Percentiles rank a stretch among this genome's conserved stretches.
These are phyloP conservation scores for Enteromius viviparus DNA, from an alignment of 2,797 vertebrate genomes.

Conservation along the genomic window DNA sequence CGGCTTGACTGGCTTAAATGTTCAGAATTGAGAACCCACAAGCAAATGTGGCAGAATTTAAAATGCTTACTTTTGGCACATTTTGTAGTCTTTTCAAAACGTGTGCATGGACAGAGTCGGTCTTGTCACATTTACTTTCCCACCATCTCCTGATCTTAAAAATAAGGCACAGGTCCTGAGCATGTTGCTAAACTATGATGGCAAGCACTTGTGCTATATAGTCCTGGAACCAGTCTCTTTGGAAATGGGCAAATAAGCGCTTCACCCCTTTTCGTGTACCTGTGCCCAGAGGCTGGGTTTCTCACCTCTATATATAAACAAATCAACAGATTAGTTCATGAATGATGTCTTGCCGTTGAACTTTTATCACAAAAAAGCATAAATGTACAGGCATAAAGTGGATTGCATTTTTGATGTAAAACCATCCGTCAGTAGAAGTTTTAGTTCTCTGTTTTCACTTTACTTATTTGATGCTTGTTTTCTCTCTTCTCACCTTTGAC, in stretches of 20 bases:
- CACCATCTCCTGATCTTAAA: background rate
- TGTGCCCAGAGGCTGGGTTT: conserved; percentile 4
- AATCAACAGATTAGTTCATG: conserved; percentile 3
- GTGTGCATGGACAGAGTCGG: background rate
- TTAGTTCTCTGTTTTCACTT: background rate
- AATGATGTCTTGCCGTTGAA: conserved; percentile 3
- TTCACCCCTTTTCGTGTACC: background rate
- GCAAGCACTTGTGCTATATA: background rate
- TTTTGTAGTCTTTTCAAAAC: background rate
- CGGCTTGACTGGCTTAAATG: background rate
- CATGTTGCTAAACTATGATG: background rate
- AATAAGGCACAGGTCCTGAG: background rate
- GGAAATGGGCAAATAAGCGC: background rate
- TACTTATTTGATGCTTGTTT: conserved; percentile 10
- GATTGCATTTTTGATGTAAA: too few relatives aligned
- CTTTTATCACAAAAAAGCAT: background rate
- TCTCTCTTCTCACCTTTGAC: conserved; percentile 38
- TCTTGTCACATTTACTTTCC: background rate
- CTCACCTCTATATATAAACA: conserved; percentile 12
- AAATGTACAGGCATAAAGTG: background rate
- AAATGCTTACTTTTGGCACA: background rate
- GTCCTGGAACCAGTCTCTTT: background rate
- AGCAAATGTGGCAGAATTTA: background rate
- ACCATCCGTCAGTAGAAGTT: background rate
- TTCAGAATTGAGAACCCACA: background rate